These are phyloP conservation scores for Hecatera dysodea DNA, from an alignment of 2,888 invertebrate species.

Conservation along the genomic window DNA sequence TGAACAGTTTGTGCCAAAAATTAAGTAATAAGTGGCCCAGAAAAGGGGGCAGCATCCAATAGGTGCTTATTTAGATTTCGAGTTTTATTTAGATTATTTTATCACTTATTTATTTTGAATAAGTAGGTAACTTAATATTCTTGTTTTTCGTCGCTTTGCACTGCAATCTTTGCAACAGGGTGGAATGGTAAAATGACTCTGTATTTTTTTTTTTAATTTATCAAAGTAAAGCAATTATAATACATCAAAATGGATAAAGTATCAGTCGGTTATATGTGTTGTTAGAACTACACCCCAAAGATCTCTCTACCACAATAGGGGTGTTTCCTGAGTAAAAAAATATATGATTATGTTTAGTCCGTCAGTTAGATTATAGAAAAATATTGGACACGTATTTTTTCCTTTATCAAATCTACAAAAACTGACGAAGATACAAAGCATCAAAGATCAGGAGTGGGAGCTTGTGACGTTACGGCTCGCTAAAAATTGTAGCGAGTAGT, in stretches of 20 bases:
- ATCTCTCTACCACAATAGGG: too few relatives aligned
- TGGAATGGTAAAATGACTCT: not conserved
- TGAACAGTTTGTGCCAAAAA: conserved; percentile 82
- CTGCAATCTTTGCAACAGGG: not conserved
- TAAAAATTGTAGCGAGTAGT: too few relatives aligned
- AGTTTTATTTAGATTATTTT: conserved; percentile 22
- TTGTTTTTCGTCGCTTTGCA: not conserved
- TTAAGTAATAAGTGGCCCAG: conserved; percentile 38
- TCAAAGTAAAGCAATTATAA: too few relatives aligned
- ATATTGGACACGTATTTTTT: too few relatives aligned
- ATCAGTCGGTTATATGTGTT: not conserved
- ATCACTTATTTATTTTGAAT: conserved; percentile 46
- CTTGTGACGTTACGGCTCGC: too few relatives aligned
- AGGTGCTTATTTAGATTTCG: conserved; percentile 45
- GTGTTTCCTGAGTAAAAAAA: too few relatives aligned
- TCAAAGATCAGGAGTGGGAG: too few relatives aligned
- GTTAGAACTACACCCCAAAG: too few relatives aligned
- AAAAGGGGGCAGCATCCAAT: conserved; percentile 47
- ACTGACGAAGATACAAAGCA: too few relatives aligned
- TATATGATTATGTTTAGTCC: too few relatives aligned
- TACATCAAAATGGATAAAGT: not conserved
- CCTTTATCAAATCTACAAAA: too few relatives aligned
- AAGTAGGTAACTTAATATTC: conserved; percentile 1
- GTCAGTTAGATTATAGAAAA: too few relatives aligned
- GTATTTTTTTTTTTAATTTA: not conserved